Base-by-base conservation (phyloP, 2,888 invertebrate genomes). In the Ophion ventricosus region DNA sequence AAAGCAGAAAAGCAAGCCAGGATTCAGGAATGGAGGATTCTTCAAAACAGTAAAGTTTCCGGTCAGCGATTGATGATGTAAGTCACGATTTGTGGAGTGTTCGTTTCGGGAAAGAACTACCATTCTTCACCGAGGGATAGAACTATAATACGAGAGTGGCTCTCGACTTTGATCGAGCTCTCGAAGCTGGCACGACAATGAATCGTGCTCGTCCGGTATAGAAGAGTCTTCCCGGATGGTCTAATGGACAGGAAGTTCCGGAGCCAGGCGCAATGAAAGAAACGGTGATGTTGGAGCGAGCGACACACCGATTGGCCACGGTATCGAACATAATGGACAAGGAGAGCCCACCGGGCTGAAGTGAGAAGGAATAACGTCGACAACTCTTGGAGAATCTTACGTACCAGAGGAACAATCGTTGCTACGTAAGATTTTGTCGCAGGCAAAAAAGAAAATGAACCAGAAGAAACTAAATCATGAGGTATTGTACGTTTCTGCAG, bases 161-260 rank as follows among this genome's bases (percentile, higher is more conserved):
- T 59, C 35, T 80, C 10, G 56, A 69, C 75, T 63, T 56, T 76
- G 70, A 49, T 49, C 43, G 63, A 63, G 26, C 20, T 54, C 49
- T 66, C 11, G 20, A 63, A 2, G 43, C 54, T 40, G 29, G 11
- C 17, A 59, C 29, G 67, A 70, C 49, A 67, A 79, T 73, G 73
- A 73, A 70, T 75, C 73, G 35, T 49, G 43, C 57, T 74, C 29
- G 73, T 63, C 69, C 64, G 56, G 43, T 76, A 72, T 40, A 75
- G 25, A 66, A 25, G 74, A 57, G 54, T 20, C 69, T 74, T 49
- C 43, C 70, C 66, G 84, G 84, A 82, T 82, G 73, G 35, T 81
- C 74, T 75, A 81, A 81, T 70, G 64, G 70, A 78, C 75, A 72
- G 70, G 75, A 84, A 79, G 70, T 76, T 76, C 76, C 79, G 73